Evolutionary conservation across 2,113 vertebrate species (phyloP).

Genomic region (Mustela lutreola): DNA sequence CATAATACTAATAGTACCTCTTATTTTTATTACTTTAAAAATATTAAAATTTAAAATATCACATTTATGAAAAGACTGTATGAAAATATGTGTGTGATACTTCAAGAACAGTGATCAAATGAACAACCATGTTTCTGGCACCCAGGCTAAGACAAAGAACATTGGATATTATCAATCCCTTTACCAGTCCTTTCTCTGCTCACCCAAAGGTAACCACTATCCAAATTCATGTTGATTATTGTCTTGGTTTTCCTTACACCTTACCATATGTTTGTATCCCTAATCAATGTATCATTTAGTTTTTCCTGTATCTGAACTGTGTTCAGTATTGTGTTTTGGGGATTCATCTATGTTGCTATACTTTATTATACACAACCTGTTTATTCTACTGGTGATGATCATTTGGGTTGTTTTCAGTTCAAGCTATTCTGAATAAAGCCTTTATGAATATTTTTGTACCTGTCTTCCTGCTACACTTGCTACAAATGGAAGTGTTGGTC

Average conservation of each 20-base stretch:
- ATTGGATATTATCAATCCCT: background rate
- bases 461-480: background rate
- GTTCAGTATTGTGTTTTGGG: background rate
- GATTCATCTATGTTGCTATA: background rate
- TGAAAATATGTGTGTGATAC: background rate
- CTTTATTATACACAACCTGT: background rate
- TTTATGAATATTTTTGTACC: background rate
- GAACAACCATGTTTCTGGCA: background rate
- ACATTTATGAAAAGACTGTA: background rate
- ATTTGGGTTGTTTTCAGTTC: background rate
- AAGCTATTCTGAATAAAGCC: background rate
- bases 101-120: background rate
- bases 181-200: background rate
- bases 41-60: constrained; percentile 2
- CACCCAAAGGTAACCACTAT: background rate
- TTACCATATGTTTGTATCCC: background rate
- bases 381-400: background rate
- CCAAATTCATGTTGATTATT: background rate
- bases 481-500: background rate
- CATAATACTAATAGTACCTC: background rate
- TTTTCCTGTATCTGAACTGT: background rate
- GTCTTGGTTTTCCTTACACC: background rate
- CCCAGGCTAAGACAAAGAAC: background rate
- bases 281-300: background rate
- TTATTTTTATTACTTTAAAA: constrained; percentile 30